These are phyloP conservation scores for Diogma glabrata DNA, from an alignment of 2,888 invertebrate genomes.

Conservation along the genomic window DNA sequence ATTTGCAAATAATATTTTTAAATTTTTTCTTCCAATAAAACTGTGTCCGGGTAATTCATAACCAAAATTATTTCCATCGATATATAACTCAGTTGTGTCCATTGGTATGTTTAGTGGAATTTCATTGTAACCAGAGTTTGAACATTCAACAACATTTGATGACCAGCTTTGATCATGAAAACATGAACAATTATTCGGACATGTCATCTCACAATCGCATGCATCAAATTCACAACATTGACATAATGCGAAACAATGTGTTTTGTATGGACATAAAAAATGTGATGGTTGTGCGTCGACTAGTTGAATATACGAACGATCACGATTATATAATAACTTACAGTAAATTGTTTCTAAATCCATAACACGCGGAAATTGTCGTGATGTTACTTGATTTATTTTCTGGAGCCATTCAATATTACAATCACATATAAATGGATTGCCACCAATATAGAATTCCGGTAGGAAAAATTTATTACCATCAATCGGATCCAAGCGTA, in stretches of 20 bases:
- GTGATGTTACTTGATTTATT: constrained; percentile 72
- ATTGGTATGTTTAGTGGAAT: constrained; percentile 84
- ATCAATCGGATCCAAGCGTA: constrained; percentile 69
- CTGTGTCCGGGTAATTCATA: constrained; percentile 70
- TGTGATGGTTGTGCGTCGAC: constrained; percentile 79
- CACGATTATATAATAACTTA: constrained; percentile 72
- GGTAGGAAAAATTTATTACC: constrained; percentile 63
- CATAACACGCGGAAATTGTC: constrained; percentile 84
- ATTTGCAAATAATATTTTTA: constrained; percentile 77
- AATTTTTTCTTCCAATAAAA: constrained; percentile 83
- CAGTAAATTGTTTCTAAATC: constrained; percentile 84
- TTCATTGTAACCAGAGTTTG: constrained; percentile 63
- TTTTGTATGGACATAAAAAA: constrained; percentile 84
- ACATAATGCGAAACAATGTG: constrained; percentile 87
- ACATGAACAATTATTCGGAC: constrained; percentile 87
- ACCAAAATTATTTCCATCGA: constrained; percentile 84
- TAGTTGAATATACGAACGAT: constrained; percentile 72
- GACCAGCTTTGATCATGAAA: constrained; percentile 92
- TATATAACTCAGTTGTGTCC: constrained; percentile 90
- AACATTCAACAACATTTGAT: constrained; percentile 86
- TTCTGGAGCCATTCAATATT: constrained; percentile 92
- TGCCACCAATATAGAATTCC: constrained; percentile 86
- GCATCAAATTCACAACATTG: constrained; percentile 95
- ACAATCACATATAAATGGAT: constrained; percentile 91
- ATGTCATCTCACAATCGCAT: constrained; percentile 96